Conservation (phyloP, 2,113 vertebrate genomes). For the Nothoprocta perdicaria region DNA sequence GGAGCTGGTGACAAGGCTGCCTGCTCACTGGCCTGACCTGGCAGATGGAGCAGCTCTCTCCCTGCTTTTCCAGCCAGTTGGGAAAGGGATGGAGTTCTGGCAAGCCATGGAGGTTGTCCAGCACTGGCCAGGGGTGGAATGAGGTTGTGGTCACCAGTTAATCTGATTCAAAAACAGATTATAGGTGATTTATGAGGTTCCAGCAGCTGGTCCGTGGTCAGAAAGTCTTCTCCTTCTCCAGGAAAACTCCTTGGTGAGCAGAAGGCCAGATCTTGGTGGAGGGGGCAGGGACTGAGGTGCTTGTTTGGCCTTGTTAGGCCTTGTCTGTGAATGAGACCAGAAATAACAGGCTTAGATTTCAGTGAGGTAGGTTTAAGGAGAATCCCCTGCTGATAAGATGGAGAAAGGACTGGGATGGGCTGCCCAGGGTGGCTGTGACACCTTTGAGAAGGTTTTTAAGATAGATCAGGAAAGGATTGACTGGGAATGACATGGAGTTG, state of each 20-base stretch:
- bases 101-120: background rate
- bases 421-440: background rate
- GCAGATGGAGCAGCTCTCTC: background rate
- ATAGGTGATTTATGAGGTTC: background rate
- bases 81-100: background rate
- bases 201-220: background rate
- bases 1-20: background rate
- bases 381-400: no score
- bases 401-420: background rate
- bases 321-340: no score
- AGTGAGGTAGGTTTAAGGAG: no score
- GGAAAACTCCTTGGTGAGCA: background rate
- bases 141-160: background rate
- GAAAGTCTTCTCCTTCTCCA: background rate
- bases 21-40: background rate
- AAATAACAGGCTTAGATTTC: no score
- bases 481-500: accelerated
- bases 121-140: background rate
- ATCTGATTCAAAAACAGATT: background rate
- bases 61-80: background rate
- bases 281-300: background rate
- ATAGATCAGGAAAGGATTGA: background rate
- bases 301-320: background rate
- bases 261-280: background rate
- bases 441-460: background rate